Conservation (phyloP, 2,888 invertebrate genomes). For the Sycophila texana region DNA sequence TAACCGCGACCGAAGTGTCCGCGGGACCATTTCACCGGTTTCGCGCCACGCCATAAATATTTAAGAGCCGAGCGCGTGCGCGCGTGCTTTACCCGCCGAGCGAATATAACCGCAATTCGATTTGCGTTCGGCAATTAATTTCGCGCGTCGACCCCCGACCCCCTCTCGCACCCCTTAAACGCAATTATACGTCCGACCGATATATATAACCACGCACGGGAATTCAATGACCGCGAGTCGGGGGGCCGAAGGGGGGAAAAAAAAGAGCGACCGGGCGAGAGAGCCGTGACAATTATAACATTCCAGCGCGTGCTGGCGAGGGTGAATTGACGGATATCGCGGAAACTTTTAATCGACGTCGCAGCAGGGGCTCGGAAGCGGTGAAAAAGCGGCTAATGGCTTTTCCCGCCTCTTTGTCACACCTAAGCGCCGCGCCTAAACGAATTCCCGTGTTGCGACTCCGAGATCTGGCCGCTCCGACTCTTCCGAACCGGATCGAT, state of each 20-base stretch:
- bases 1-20: no score
- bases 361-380: background rate
- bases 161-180: no score
- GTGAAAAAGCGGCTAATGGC: constrained; percentile 47
- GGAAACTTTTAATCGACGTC: constrained; percentile 51
- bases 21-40: no score
- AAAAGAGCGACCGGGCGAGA: background rate
- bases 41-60: no score
- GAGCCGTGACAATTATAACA: background rate
- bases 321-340: constrained; percentile 49
- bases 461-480: background rate
- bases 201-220: background rate
- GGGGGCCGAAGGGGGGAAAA: background rate
- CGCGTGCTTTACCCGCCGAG: no score
- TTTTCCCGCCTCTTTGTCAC: constrained; percentile 10
- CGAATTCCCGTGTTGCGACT: constrained; percentile 46
- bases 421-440: constrained; percentile 48
- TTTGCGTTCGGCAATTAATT: no score
- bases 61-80: no score
- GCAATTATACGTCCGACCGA: background rate
- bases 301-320: background rate
- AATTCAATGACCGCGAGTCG: background rate
- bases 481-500: no score
- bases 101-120: no score
- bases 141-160: no score